Percentiles rank a stretch among this genome's conserved stretches.
phyloP scores from a whole-genome alignment of 2,797 vertebrate species.

The Calcarius lapponicus region DNA sequence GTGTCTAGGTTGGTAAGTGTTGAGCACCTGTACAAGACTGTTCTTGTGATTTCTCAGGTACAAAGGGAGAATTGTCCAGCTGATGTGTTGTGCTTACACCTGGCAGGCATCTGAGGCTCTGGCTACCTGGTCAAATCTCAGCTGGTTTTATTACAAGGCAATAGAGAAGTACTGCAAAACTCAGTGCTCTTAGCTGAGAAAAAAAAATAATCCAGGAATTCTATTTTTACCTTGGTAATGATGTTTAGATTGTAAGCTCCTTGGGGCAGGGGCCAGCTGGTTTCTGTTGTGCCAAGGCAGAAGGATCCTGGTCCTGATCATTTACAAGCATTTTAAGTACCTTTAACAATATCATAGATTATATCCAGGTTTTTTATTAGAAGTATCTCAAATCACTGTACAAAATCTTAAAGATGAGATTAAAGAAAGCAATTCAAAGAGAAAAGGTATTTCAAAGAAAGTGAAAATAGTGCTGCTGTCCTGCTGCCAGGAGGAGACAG shows the following conservation, averaged over 20 bases:
- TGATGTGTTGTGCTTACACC: background rate
- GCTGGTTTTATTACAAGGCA: background rate
- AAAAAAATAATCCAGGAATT: background rate
- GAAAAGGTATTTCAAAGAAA: background rate
- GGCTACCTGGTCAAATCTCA: slow-evolving; percentile 10
- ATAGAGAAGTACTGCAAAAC: slow-evolving; percentile 2
- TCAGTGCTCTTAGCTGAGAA: background rate
- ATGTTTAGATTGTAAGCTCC: slow-evolving; percentile 71
- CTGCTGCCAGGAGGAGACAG: slow-evolving; percentile 34
- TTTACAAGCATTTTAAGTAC: background rate
- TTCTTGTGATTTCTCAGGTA: background rate
- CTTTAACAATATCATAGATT: background rate
- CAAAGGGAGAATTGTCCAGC: background rate
- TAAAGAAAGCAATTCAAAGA: background rate
- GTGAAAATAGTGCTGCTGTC: background rate
- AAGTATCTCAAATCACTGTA: background rate
- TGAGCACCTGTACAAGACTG: background rate
- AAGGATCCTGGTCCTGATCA: background rate
- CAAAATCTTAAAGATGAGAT: background rate
- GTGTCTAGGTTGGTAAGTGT: slow-evolving; percentile 22
- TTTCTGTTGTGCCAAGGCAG: background rate
- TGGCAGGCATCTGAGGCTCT: background rate
- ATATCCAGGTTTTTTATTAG: background rate
- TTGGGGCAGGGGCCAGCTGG: slow-evolving; percentile 59
- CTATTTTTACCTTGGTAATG: background rate